Percentiles rank a stretch among this genome's conserved stretches.
These are phyloP conservation scores for Austrofundulus limnaeus DNA, from an alignment of 2,113 vertebrate species.

Conservation along the genomic window DNA sequence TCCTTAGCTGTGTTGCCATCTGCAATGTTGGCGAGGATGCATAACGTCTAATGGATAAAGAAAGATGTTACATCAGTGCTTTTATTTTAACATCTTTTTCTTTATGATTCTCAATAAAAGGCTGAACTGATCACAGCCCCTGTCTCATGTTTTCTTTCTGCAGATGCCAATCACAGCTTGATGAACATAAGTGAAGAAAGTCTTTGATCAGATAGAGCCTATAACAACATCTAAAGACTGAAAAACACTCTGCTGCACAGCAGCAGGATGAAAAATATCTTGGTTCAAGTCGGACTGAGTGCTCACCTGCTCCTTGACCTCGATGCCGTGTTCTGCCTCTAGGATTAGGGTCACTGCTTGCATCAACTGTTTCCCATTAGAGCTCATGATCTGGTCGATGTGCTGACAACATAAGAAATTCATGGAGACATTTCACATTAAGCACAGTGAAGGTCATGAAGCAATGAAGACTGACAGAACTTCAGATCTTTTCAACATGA, in stretches of 20 bases:
- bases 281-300: not conserved
- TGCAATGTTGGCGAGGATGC: constrained; percentile 95
- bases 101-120: not conserved
- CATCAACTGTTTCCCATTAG: constrained; percentile 98
- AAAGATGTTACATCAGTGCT: not conserved
- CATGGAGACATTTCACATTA: constrained; percentile 1
- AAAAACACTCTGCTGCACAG: not conserved
- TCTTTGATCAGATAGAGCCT: not conserved
- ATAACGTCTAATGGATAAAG: constrained; percentile 84
- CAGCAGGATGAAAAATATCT: not conserved
- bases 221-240: not conserved
- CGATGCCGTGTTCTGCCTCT: constrained; percentile 94
- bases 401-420: constrained; percentile 80
- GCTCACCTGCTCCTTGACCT: constrained; percentile 97
- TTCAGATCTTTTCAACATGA: not conserved
- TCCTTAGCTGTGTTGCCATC: constrained; percentile 97
- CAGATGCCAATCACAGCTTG: too few relatives aligned
- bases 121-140: not conserved
- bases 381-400: constrained; percentile 99
- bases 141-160: not conserved
- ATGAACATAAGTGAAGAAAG: not conserved
- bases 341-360: constrained; percentile 98
- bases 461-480: not conserved
- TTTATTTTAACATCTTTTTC: constrained; percentile 6
- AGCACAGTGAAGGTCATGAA: not conserved